Evolutionary conservation across 1,140 invertebrate species (phyloP), one percentile per base, ranked within the genome.

Genomic region (Cylas formicarius): DNA sequence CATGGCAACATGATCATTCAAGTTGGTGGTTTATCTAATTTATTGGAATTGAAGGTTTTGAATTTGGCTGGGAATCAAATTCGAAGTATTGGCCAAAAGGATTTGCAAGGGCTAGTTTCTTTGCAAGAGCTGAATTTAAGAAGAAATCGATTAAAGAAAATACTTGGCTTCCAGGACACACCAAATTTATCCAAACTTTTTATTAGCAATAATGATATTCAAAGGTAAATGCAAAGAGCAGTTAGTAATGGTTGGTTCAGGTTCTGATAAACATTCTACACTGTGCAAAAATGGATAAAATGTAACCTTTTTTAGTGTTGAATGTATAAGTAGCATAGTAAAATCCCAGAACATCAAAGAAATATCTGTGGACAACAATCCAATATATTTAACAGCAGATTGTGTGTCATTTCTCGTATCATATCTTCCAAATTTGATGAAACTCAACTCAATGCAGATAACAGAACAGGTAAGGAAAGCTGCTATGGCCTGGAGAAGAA

Each of bases 41-140:
- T 82, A 24, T 50, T 57, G 3, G 80, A 88, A 49, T 67, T 95
- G 2, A 87, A 92, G 68, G 88, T 93, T 0, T 69, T 95, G 5
- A 95, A 95, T 71, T 73, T 94, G 50, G 90, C 90, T 23, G 90
- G 89, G 1, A 95, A 95, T 67, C 80, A 85, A 60, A 81, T 95
- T 29, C 75, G 80, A 51, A 73, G 72, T 44, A 79, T 92, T 33
- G 79, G 80, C 7, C 69, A 67, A 46, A 78, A 70, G 62, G 87
- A 86, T 59, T 76, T 93, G 22, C 73, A 80, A 50, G 88, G 89
- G 0, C 66, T 93, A 19, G 62, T 71, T 18, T 81, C 82, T 3
- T 59, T 95, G 8, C 77, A 82, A 48, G 91, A 95, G 60, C 67
- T 94, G 4, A 95, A 94, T 71, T 69, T 95, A 1, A 78, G 89